Evolutionary conservation across 2,888 invertebrate genomes (phyloP).

Genomic region (Miltochrista miniata): DNA sequence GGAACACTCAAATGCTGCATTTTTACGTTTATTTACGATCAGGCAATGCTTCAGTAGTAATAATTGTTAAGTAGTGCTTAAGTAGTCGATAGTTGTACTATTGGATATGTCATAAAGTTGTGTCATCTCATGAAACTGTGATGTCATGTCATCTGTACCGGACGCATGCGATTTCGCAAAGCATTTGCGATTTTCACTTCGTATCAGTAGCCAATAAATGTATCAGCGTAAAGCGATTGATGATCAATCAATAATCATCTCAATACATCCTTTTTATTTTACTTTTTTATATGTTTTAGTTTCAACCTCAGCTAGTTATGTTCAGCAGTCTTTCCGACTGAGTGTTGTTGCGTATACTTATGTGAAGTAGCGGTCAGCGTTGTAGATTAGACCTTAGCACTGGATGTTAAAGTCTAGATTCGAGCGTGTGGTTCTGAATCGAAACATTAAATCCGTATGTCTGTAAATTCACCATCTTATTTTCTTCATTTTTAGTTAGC

Average conservation of each 20-base stretch:
- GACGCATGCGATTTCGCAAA: conserved; percentile 56
- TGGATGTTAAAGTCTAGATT: conserved; percentile 54
- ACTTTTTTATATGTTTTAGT: conserved; percentile 25
- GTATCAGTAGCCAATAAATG: conserved; percentile 24
- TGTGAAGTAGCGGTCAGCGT: conserved; percentile 36
- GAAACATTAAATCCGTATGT: conserved; percentile 76
- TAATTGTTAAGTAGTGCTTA: conserved; percentile 34
- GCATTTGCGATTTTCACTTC: conserved; percentile 43
- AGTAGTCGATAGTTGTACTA: conserved; percentile 17
- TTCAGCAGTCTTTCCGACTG: conserved; percentile 39
- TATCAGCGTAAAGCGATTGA: conserved; percentile 27
- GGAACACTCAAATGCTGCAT: conserved; percentile 67
- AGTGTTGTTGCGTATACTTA: conserved; percentile 56
- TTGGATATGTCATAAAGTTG: conserved; percentile 41
- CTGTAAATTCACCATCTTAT: conserved; percentile 77
- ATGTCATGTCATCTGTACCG: conserved; percentile 54
- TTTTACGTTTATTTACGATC: conserved; percentile 62
- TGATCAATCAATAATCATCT: conserved; percentile 35
- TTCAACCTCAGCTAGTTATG: conserved; percentile 43
- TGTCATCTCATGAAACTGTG: conserved; percentile 47
- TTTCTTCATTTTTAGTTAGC: conserved; percentile 80
- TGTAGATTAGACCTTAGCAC: conserved; percentile 52
- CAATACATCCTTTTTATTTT: conserved; percentile 32
- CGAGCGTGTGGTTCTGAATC: conserved; percentile 30
- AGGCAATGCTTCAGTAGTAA: conserved; percentile 62